Conservation (phyloP, 2,797 vertebrate genomes). For the Rhincodon typus region DNA sequence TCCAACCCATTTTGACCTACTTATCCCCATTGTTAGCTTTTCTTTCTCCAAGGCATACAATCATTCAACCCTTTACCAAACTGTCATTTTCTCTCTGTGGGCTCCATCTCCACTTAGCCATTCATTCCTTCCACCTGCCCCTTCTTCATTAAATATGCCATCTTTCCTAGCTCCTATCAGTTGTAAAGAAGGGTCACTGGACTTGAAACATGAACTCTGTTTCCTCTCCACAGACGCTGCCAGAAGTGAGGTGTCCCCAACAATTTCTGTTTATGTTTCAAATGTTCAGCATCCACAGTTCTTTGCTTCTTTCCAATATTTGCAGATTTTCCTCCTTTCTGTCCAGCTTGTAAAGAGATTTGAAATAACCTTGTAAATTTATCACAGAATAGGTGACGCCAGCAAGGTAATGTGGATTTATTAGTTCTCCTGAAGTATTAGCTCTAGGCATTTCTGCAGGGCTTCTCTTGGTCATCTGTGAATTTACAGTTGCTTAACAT, state of each 20-base stretch:
- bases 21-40: no score
- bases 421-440: neutral
- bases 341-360: neutral
- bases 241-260: no score
- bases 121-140: no score
- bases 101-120: neutral
- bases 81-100: no score
- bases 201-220: no score
- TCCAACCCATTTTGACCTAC: no score
- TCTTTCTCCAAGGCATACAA: no score
- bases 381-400: neutral
- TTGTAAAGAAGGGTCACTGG: neutral
- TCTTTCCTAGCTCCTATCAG: neutral
- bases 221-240: no score
- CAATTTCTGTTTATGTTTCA: neutral
- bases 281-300: no score
- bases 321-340: neutral
- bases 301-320: neutral
- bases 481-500: no score
- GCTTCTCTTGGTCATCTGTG: neutral
- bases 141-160: neutral
- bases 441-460: neutral
- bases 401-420: neutral
- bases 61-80: no score
- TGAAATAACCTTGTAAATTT: neutral